phyloP scores from a whole-genome alignment of 1,140 invertebrate genomes.

The Monomorium pharaonis region DNA sequence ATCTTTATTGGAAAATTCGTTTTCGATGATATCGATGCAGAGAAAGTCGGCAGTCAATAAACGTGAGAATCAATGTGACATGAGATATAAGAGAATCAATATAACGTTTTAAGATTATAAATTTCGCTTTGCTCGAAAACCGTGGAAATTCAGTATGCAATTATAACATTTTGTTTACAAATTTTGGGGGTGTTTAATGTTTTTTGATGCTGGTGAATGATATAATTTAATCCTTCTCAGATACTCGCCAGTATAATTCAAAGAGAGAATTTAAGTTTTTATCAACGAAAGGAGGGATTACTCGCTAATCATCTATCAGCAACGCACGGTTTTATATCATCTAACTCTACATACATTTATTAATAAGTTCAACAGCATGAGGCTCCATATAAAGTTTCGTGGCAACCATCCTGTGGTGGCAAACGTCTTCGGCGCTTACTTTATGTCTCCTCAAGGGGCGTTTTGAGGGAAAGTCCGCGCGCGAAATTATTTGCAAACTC shows the following conservation, averaged over 20 bases:
- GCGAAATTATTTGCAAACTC: constrained; percentile 52
- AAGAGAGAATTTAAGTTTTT: not conserved
- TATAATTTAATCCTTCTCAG: not conserved
- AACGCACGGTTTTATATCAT: not conserved
- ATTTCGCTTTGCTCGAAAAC: not conserved
- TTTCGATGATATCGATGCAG: not conserved
- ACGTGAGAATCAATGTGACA: not conserved
- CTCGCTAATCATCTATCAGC: not conserved
- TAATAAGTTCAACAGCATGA: not conserved
- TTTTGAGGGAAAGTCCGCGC: constrained; percentile 34
- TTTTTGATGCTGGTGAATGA: not conserved
- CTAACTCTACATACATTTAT: not conserved
- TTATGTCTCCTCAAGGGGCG: constrained; percentile 15
- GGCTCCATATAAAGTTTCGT: not conserved
- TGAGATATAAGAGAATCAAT: not conserved
- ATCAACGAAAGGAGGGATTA: not conserved
- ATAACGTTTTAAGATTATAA: not conserved
- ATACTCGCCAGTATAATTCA: not conserved
- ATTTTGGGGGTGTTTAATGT: not conserved
- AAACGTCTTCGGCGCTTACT: not conserved
- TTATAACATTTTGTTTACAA: not conserved
- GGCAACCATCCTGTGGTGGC: not conserved
- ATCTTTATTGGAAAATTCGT: not conserved
- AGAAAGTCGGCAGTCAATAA: not conserved
- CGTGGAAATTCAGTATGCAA: not conserved